Evolutionary conservation across 2,113 vertebrate species (phyloP), one percentile per base, ranked within the genome.

Genomic region (Apteryx mantelli): DNA sequence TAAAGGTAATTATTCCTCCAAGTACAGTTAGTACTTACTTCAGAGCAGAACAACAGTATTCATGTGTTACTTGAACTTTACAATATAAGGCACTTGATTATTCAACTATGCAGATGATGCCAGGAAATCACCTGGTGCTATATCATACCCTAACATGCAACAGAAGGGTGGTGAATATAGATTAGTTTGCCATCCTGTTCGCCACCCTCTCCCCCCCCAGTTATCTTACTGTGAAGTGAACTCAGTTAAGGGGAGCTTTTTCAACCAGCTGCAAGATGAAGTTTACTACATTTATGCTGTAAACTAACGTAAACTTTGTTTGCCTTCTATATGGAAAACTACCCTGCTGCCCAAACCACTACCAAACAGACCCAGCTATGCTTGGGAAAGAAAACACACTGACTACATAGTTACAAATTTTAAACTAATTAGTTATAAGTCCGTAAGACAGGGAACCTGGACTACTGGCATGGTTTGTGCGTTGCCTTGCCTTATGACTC

Each of bases 1-100:
- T 73, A 46, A 70, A 81, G 76, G 61, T 82, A 95, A 94, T 95
- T 92, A 85, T 46, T 82, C 90, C 60, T 80, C 13, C 17, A 82
- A 92, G 65, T 22, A 44, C 46, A 73, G 65, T 66, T 69, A 87
- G 30, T 65, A 28, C 50, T 74, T 71, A 82, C 38, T 94, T 83
- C 66, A 95, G 44, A 79, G 25, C 8, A 86, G 63, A 96, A 53
- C 71, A 73, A 53, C 4, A 70, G 58, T 36, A 15, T 78, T 95
- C 50, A 13, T 71, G 6, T 17, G 40, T 66, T 84, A 76, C 84
- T 79, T 70, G 58, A 96, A 73, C 84, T 69, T 65, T 42, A 44
- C 68, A 94, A 82, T 50, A 74, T 8, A 40, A 77, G 40, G 34
- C 36, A 74, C 88, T 81, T 86, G 40, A 86, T 94, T 74, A 93